A percentile compares a stretch with the other conserved stretches of the same genome.
Evolutionary conservation across 2,797 vertebrate genomes (phyloP).

Genomic region (Sebastolobus alascanus): DNA sequence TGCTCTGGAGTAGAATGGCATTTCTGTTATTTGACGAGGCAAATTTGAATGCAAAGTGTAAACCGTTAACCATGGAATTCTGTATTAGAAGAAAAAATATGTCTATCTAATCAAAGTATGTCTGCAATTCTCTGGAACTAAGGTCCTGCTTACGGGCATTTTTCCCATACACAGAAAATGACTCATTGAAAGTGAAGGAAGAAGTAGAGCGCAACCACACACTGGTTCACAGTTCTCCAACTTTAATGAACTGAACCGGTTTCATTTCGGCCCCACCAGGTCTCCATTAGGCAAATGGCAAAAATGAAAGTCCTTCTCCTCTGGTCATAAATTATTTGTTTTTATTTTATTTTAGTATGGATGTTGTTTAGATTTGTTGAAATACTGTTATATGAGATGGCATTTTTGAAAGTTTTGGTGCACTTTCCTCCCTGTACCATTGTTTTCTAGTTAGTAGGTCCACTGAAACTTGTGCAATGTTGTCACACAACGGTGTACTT

Average conservation of each 20-base stretch:
- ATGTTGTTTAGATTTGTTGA: not conserved
- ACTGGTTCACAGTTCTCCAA: not conserved
- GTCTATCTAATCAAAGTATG: not conserved
- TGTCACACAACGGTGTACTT: not conserved
- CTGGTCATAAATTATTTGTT: too few species aligned
- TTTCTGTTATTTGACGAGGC: not conserved
- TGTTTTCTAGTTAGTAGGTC: not conserved
- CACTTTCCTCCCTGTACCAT: not conserved
- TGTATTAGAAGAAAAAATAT: not conserved
- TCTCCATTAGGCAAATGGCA: not conserved
- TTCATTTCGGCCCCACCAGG: not conserved
- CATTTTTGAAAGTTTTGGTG: not conserved
- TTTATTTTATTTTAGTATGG: not conserved
- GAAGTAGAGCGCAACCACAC: not conserved
- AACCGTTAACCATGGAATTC: not conserved
- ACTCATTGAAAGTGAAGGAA: not conserved
- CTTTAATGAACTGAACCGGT: not conserved
- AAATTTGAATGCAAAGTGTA: not conserved
- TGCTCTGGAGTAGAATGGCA: not conserved
- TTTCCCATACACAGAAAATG: not conserved
- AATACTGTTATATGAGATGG: fast-evolving
- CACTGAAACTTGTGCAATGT: not conserved
- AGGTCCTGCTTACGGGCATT: too few species aligned
- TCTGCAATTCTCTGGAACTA: not conserved
- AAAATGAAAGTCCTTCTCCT: not conserved